phyloP scores from a whole-genome alignment of 2,797 vertebrate genomes.

The Sitta carolinensis region DNA sequence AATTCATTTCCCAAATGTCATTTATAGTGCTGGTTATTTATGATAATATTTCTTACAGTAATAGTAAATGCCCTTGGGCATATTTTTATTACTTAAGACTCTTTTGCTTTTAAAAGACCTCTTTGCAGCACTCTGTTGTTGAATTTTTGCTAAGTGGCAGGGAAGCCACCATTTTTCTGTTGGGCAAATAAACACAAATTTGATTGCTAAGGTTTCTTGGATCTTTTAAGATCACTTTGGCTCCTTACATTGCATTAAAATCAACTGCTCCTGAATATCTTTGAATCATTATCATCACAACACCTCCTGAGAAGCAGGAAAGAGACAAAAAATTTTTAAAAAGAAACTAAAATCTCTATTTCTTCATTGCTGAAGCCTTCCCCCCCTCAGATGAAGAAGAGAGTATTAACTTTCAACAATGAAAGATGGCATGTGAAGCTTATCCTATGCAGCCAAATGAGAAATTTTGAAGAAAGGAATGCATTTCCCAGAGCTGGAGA shows the following conservation, averaged over 20 bases:
- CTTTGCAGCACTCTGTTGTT: not conserved
- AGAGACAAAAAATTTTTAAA: not conserved
- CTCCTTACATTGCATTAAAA: not conserved
- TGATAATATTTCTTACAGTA: not conserved
- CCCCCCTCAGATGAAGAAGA: not conserved
- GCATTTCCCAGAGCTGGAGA: not conserved
- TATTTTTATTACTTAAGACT: not conserved
- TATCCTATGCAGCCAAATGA: not conserved
- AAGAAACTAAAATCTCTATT: not conserved
- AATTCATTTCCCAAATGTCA: not conserved
- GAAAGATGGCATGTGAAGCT: not conserved
- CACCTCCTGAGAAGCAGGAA: accelerated
- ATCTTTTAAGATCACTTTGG: not conserved
- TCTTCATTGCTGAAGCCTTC: not conserved
- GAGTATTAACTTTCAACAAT: not conserved
- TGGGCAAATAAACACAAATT: not conserved
- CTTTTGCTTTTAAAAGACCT: not conserved
- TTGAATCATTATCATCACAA: not conserved
- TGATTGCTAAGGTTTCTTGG: not conserved
- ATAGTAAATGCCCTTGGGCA: not conserved
- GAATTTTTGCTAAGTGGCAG: not conserved
- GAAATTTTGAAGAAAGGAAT: not conserved
- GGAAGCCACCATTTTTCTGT: not conserved
- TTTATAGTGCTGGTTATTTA: not conserved
- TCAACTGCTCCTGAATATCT: not conserved